These are phyloP conservation scores for Chelidonichthys spinosus DNA, from an alignment of 2,797 vertebrate genomes.

Conservation along the genomic window DNA sequence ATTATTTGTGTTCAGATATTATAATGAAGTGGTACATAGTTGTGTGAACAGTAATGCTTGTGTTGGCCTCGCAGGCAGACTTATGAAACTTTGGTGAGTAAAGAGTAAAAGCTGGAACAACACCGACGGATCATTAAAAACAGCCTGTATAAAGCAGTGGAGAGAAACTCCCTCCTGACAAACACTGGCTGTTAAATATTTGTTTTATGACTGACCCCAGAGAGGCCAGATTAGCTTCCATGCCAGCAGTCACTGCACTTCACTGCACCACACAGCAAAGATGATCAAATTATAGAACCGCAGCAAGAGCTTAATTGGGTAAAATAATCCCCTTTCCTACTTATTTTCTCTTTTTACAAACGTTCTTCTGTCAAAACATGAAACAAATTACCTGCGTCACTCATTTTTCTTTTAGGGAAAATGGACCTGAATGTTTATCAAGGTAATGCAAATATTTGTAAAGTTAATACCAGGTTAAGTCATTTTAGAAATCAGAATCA, in stretches of 20 bases:
- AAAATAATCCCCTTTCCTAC: not conserved
- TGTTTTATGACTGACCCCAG: conserved; percentile 60
- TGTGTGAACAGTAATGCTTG: conserved; percentile 8
- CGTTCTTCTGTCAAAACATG: not conserved
- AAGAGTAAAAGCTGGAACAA: conserved; percentile 60
- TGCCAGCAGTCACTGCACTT: conserved; percentile 38
- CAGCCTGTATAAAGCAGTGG: conserved; percentile 40
- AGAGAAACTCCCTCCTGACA: conserved; percentile 68
- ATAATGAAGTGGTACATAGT: conserved; percentile 1
- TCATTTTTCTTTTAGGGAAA: not conserved
- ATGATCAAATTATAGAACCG: conserved; percentile 34
- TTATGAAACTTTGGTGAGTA: not conserved
- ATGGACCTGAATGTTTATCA: not conserved
- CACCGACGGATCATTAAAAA: conserved; percentile 51
- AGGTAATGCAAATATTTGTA: conserved; percentile 6
- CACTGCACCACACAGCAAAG: conserved; percentile 33
- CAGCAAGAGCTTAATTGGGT: not conserved
- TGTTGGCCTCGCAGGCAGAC: conserved; percentile 21
- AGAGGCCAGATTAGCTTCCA: conserved; percentile 44
- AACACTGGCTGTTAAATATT: conserved; percentile 71
- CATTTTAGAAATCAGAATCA: no score
- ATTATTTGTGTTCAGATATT: conserved; percentile 9
- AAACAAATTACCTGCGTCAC: not conserved
- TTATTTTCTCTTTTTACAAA: not conserved
- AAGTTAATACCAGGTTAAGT: not conserved